Evolutionary conservation across 2,888 invertebrate genomes (phyloP), one percentile per base, ranked within the genome.

Genomic region (Seira sanloemensis): DNA sequence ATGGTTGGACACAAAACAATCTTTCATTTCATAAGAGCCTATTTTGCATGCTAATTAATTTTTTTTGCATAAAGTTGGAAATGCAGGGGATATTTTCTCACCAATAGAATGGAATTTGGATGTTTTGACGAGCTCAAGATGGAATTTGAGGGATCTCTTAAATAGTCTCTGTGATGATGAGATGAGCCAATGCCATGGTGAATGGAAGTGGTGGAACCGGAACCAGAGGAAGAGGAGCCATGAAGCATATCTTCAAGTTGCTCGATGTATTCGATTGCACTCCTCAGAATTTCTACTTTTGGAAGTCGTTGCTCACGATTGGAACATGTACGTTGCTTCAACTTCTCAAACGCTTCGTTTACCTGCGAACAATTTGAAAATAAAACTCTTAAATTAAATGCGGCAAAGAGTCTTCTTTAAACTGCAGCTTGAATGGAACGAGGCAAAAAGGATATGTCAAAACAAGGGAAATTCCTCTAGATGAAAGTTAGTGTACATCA

Each of bases 221-320:
- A 25, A n/a, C 77, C 76, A n/a, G 76, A 75, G 23, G 75, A 54
- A 89, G 86, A 88, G 21, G 88, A 89, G 88, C 92, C 95, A 91
- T 96, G 94, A 1, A 97, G 91, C 2, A 97, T 93, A 82, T 96
- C 96, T 90, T 97, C 97, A 87, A 97, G 92, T 88, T 96, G 95
- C 91, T 98, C 98, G 89, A 99, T 99, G 91, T 99, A 98, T 90
- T 98, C 98, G 90, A 99, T 99, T 58, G 99, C 99, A 90, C 98
- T 98, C 86, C 98, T 93, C 50, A 99, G 93, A 88, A 99, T 99
- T 92, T 99, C 99, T 86, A 99, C 96, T 93, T 99, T 99, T 0
- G 99, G 98, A 90, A 99, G 93, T 77, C 99, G 93, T 90, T 99
- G 99, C 90, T 97, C 98, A 0, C 98, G 98, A 92, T 97, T 97